Percentiles rank a stretch among this genome's conserved stretches.
Conservation (phyloP, 2,113 vertebrate genomes). For the Pachycephala philippinensis region DNA sequence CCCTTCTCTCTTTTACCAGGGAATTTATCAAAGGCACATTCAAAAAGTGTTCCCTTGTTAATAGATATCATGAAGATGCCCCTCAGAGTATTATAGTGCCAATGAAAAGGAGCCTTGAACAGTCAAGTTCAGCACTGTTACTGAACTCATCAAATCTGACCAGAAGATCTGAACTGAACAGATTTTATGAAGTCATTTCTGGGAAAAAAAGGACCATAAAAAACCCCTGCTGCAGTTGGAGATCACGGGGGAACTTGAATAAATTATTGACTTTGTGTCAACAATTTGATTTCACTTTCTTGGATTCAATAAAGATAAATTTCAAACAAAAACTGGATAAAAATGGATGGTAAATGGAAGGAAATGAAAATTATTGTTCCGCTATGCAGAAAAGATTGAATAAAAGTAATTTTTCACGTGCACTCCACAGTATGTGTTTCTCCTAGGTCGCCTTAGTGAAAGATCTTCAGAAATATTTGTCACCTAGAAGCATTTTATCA, state of each 20-base stretch:
- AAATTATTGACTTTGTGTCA: constrained; percentile 30
- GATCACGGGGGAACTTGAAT: background rate
- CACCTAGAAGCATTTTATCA: background rate
- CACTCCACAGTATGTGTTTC: background rate
- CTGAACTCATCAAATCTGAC: background rate
- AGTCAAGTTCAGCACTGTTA: background rate
- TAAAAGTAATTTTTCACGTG: background rate
- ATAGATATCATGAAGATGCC: background rate
- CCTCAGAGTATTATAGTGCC: background rate
- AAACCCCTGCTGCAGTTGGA: background rate
- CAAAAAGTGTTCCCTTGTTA: background rate
- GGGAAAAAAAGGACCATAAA: background rate
- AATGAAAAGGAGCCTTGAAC: background rate
- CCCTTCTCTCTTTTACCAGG: background rate
- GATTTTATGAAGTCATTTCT: background rate
- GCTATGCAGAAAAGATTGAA: background rate
- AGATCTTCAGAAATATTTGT: background rate
- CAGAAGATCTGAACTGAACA: background rate
- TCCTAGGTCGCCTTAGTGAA: background rate
- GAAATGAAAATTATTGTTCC: background rate
- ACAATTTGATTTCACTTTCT: background rate
- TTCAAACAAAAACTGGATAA: background rate
- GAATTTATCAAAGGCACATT: background rate
- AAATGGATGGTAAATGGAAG: background rate
- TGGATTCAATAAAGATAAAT: background rate